Conservation (phyloP, 2,888 invertebrate genomes). For the Paralinhomoeus sp. region DNA sequence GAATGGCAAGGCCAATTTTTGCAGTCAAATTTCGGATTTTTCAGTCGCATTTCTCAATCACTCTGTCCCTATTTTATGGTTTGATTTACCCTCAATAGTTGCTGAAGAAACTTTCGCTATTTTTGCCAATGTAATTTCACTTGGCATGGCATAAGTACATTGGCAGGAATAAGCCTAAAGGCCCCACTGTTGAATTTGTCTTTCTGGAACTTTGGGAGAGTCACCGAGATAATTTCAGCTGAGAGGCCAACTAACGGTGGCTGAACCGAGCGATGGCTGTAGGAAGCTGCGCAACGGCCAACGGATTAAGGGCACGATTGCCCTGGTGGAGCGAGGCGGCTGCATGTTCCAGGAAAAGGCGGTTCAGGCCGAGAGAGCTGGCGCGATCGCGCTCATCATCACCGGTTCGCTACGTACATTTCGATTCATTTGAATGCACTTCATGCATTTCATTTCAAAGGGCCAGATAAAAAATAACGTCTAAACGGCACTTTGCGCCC, state of each 20-base stretch:
- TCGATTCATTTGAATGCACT: background rate
- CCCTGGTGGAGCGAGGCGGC: constrained; percentile 62
- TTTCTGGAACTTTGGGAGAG: no score
- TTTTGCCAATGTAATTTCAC: no score
- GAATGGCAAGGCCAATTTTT: no score
- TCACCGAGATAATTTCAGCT: constrained; percentile 29
- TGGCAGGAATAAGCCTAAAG: no score
- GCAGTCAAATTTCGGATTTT: no score
- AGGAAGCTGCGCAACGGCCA: constrained; percentile 37
- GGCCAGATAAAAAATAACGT: background rate
- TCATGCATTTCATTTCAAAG: background rate
- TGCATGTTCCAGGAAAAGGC: constrained; percentile 93
- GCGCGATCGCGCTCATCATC: constrained; percentile 61
- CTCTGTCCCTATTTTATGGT: no score
- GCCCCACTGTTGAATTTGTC: no score
- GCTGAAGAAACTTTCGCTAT: no score
- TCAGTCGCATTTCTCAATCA: no score
- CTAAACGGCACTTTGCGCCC: background rate
- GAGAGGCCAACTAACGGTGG: constrained; percentile 41
- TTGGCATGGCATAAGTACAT: no score
- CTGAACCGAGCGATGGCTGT: constrained; percentile 45
- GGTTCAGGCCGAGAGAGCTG: constrained; percentile 51
- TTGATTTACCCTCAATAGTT: no score
- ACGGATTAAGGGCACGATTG: constrained; percentile 47
- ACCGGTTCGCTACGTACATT: constrained; percentile 25